Conservation (phyloP, 1,140 invertebrate species). For the Caenorhabditis remanei region DNA sequence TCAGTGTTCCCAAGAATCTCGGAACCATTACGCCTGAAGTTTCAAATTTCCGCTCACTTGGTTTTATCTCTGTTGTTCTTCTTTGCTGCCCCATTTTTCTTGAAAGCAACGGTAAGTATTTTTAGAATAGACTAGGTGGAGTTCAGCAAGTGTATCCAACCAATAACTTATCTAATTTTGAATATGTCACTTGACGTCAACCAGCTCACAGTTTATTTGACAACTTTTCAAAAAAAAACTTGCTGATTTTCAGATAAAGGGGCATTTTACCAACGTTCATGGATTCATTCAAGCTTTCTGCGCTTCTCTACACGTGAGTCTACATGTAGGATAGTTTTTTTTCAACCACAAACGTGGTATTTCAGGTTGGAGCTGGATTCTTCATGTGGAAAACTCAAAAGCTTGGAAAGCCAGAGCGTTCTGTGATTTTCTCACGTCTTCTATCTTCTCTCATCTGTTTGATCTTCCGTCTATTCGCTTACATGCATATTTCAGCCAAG, state of each 20-base stretch:
- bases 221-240: too few species aligned
- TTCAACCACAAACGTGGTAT: neutral
- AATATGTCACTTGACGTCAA: too few species aligned
- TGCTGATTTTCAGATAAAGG: constrained; percentile 66
- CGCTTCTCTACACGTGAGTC: constrained; percentile 60
- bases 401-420: constrained; percentile 46
- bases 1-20: constrained; percentile 42
- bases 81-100: constrained; percentile 14
- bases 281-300: constrained; percentile 61
- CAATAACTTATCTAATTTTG: too few species aligned
- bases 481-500: constrained; percentile 60
- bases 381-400: constrained; percentile 61
- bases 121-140: too few species aligned
- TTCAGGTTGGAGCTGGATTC: constrained; percentile 57
- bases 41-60: constrained; percentile 47
- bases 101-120: constrained; percentile 55
- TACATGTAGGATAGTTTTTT: neutral
- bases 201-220: too few species aligned
- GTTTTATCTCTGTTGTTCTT: constrained; percentile 30
- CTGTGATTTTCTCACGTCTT: constrained; percentile 63
- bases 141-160: neutral
- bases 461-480: constrained; percentile 65
- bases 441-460: constrained; percentile 62
- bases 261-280: constrained; percentile 59
- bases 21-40: neutral